Base-by-base conservation (phyloP, 2,888 invertebrate species). In the Synanthedon andrenaeformis region DNA sequence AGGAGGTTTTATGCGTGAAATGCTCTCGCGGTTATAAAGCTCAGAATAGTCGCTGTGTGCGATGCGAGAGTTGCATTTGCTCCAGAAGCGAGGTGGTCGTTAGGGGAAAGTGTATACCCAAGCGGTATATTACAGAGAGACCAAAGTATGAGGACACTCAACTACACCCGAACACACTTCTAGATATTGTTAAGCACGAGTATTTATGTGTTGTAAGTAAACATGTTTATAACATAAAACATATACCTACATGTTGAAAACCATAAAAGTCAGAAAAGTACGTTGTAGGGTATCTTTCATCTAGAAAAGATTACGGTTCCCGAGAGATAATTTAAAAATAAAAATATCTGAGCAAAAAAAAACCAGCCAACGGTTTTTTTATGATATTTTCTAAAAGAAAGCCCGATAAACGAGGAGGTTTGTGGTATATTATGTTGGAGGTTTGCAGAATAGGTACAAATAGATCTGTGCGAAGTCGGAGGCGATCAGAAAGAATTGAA, bases 1-100 rank as follows among this genome's bases (percentile, higher is more conserved):
- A 77, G 58, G 86, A 84, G 54, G 80, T 84, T 0, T 70, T 75
- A n/a, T 87, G 86, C 59, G 69, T 84, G 2, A 84, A 79, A 61
- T 87, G 87, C 57, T 72, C 78, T 0, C 74, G 77, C 8, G 85
- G 84, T 0, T 84, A 68, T 60, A 76, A 62, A 51, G 64, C 70
- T 0, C 53, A 58, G 10, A 61, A 61, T 54, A 80, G 82, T 58
- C 57, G 57, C 1, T 87, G 87, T 61, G 67, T 75, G 19, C 71
- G 69, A 28, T 87, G 87, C 55, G 72, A 74, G 3, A 53, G 68
- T 0, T 87, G 87, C 61, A 55, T 60, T 0, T 87, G 86, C 56
- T 56, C 58, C 0, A 76, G 65, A 54, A 63, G 59, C 52, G 77
- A 84, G 54, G 63, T 78, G 14, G 65, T 71, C 0, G 75, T 85